Percentiles rank a stretch among this genome's conserved stretches.
phyloP scores from a whole-genome alignment of 2,888 invertebrate genomes.

The Unio delphinus region DNA sequence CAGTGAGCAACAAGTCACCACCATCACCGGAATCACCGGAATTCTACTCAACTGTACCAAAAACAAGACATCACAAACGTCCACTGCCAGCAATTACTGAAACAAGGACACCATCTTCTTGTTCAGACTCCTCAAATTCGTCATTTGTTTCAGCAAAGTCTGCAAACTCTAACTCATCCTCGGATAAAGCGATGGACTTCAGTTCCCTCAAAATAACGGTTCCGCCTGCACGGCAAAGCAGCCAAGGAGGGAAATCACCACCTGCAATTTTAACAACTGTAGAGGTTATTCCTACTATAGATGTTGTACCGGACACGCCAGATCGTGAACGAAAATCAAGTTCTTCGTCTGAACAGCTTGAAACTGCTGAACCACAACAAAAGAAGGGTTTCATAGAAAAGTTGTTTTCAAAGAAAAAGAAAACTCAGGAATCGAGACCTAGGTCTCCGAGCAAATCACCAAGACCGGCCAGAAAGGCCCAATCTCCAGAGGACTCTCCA shows the following conservation, averaged over 20 bases:
- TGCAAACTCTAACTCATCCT: slow-evolving; percentile 26
- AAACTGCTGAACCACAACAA: slow-evolving; percentile 37
- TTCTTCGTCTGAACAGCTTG: slow-evolving; percentile 37
- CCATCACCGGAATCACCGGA: slow-evolving; percentile 17
- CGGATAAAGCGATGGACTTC: slow-evolving; percentile 34
- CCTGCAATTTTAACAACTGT: slow-evolving; percentile 12
- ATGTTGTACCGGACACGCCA: slow-evolving; percentile 17
- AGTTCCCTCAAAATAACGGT: slow-evolving; percentile 36
- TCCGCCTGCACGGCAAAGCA: slow-evolving; percentile 22
- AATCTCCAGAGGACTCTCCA: slow-evolving; percentile 22
- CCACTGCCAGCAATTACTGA: slow-evolving; percentile 31
- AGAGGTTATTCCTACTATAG: slow-evolving; percentile 17
- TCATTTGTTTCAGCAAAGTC: slow-evolving; percentile 18
- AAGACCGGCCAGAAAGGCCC: slow-evolving; percentile 26
- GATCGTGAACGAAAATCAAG: slow-evolving; percentile 25
- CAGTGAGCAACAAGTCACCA: slow-evolving; percentile 15
- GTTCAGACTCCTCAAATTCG: slow-evolving; percentile 19
- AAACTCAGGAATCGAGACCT: slow-evolving; percentile 32
- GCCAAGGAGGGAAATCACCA: slow-evolving; percentile 7
- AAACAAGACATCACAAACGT: slow-evolving; percentile 26
- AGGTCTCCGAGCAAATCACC: slow-evolving; percentile 29
- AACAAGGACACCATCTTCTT: slow-evolving; percentile 19
- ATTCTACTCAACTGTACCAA: slow-evolving; percentile 31
- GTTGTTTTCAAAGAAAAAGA: slow-evolving; percentile 60
- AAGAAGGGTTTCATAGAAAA: slow-evolving; percentile 60